Base-by-base conservation (phyloP, 2,113 vertebrate genomes). In the Engraulis encrasicolus region DNA sequence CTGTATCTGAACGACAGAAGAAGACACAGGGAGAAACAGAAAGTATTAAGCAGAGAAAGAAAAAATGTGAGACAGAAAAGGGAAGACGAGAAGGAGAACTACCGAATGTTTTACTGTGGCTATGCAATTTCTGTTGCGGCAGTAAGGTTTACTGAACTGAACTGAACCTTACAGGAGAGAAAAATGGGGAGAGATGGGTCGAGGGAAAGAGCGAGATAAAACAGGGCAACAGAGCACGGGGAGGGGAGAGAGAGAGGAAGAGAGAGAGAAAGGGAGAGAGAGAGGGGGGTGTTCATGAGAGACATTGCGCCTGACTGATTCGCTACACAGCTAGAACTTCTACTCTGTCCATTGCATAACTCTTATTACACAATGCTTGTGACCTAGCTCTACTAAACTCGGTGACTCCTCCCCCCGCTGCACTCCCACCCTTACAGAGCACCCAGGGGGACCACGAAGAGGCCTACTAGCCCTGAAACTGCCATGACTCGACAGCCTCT, bases 351-450 rank as follows among this genome's bases (percentile, higher is more conserved):
- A 31, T 74, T 74, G 31, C 66, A 18, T 74, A 74, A 74, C 66
- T 31, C 66, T 74, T 31, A 74, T 74, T 74, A 74, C 66, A 36
- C 23, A 74, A 74, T 6, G 66, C 23, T 14, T 74, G 66, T 74
- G 66, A 74, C 66, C 66, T 31, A 74, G 66, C 66, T 74, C 27
- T 19, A 31, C 27, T 74, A 74, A 74, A 74, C 66, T 31, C 66
- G 17, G 23, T 14, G 58, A 36, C 27, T 74, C 18, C 1, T 31
- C 23, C 12, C 0, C 61, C 61, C 7, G 23, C 31, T 31, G 12
- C 27, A 11, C n/a, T 23, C 58, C 54, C 58, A n/a, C 58, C 58
- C n/a, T n/a, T 23, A 27, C 27, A 74, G 66, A 14, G 34, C 66
- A 74, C 66, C 23, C 66, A 74, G 11, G 66, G 34, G 66, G 66